A percentile compares a stretch with the other conserved stretches of the same genome.
Evolutionary conservation across 2,113 vertebrate species (phyloP).

Genomic region (Emydocephalus ijimae): DNA sequence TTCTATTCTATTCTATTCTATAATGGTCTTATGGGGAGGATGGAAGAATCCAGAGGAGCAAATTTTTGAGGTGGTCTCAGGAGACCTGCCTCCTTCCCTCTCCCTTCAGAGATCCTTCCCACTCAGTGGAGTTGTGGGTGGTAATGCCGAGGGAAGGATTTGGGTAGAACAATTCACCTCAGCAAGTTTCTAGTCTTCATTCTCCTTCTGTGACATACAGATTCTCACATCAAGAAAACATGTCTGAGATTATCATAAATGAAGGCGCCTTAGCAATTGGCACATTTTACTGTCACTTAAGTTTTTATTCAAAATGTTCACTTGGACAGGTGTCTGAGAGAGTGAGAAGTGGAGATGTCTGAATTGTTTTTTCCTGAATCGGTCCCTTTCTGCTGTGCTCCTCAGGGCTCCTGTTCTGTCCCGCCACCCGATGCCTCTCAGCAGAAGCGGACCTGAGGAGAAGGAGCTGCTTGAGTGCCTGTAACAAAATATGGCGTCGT

Average conservation of each 20-base stretch:
- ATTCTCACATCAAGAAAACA: background rate
- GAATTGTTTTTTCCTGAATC: background rate
- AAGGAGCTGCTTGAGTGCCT: background rate
- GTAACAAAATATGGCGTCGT: background rate
- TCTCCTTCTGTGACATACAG: background rate
- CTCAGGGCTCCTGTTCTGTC: constrained; percentile 1
- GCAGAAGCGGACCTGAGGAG: constrained; percentile 18
- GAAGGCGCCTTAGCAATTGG: background rate
- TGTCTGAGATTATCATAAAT: background rate
- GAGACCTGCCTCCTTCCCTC: background rate
- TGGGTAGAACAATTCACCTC: background rate
- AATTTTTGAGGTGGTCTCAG: background rate
- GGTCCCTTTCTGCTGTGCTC: background rate
- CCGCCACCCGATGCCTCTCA: background rate
- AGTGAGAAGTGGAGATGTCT: background rate
- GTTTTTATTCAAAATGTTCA: background rate
- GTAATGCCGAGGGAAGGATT: background rate
- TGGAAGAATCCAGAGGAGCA: background rate
- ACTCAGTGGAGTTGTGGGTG: background rate
- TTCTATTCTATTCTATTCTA: background rate
- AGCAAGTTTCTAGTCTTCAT: background rate
- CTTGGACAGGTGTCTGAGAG: background rate
- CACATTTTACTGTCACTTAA: background rate
- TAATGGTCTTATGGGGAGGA: background rate
- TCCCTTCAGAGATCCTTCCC: background rate